Percentiles rank a stretch among this genome's conserved stretches.
phyloP scores from a whole-genome alignment of 53 echinoderm and acorn worm species.

The Echinometra lucunter region DNA sequence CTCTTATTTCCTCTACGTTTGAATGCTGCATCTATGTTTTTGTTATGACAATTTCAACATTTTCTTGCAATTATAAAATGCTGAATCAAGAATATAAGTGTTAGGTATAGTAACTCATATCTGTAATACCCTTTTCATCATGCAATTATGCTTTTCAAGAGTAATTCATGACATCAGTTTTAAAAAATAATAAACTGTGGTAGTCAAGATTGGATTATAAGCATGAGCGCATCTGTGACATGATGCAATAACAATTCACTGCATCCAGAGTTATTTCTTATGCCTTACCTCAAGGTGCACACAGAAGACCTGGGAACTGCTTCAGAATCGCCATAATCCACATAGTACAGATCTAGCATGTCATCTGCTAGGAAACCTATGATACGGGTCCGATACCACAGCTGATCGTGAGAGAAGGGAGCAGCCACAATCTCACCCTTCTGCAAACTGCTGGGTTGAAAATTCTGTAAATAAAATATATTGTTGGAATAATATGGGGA shows the following conservation, averaged over 20 bases:
- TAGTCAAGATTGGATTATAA: no score
- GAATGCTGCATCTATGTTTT: no score
- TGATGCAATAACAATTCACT: not conserved
- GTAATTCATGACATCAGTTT: no score
- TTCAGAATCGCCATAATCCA: conserved; percentile 94
- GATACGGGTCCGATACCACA: conserved; percentile 91
- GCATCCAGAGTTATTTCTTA: not conserved
- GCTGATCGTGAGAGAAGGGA: conserved; percentile 87
- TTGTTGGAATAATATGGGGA: no score
- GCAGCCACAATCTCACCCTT: conserved; percentile 93
- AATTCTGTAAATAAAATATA: conserved; percentile 64
- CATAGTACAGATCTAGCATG: conserved; percentile 89
- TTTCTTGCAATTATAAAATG: not conserved
- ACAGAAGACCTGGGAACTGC: conserved; percentile 73
- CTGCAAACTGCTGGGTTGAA: conserved; percentile 72
- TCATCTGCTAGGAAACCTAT: conserved; percentile 87
- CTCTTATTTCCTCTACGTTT: no score
- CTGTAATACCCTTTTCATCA: no score
- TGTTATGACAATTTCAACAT: no score
- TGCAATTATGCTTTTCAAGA: no score
- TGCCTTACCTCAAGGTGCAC: conserved; percentile 80
- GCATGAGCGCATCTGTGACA: not conserved
- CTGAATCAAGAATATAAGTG: no score
- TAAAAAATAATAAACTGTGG: no score
- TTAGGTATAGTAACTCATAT: no score